Evolutionary conservation across 2,888 invertebrate species (phyloP).

Genomic region (Drosophila phalerata): DNA sequence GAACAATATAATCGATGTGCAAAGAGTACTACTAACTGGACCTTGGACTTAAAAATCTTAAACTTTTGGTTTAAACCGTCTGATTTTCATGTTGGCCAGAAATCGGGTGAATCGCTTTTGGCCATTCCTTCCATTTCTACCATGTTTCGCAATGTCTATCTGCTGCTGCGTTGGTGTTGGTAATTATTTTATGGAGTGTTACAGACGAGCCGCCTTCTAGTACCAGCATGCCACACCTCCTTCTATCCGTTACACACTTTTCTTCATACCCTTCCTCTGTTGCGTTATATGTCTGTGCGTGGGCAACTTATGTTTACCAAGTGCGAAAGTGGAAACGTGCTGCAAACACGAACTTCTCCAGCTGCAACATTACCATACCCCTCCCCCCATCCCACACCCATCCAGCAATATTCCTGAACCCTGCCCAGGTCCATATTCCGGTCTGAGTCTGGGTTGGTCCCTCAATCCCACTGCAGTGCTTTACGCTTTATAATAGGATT

Average conservation of each 20-base stretch:
- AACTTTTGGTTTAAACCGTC: conserved; percentile 21
- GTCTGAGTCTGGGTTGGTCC: neutral
- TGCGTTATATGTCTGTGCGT: conserved; percentile 56
- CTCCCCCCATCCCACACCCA: neutral
- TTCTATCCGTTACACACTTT: neutral
- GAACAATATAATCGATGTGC: too few species aligned
- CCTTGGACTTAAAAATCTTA: neutral
- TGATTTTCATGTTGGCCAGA: conserved; percentile 12
- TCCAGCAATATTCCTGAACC: neutral
- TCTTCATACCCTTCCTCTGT: neutral
- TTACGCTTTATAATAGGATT: conserved; percentile 77
- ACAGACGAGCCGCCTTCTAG: conserved; percentile 42
- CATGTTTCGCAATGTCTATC: conserved; percentile 8
- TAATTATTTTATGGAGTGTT: conserved; percentile 77
- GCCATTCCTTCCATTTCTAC: conserved; percentile 27
- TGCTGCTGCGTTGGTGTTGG: conserved; percentile 61
- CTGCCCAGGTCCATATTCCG: neutral
- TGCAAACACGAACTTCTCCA: conserved; percentile 75
- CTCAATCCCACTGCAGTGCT: conserved; percentile 57
- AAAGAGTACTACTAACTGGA: too few species aligned
- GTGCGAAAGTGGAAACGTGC: conserved; percentile 81
- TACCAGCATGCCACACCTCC: neutral
- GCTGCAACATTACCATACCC: conserved; percentile 46
- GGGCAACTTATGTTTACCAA: conserved; percentile 80
- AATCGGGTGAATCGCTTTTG: conserved; percentile 16